Base-by-base conservation (phyloP, 2,113 vertebrate genomes). In the Jacana jacana region DNA sequence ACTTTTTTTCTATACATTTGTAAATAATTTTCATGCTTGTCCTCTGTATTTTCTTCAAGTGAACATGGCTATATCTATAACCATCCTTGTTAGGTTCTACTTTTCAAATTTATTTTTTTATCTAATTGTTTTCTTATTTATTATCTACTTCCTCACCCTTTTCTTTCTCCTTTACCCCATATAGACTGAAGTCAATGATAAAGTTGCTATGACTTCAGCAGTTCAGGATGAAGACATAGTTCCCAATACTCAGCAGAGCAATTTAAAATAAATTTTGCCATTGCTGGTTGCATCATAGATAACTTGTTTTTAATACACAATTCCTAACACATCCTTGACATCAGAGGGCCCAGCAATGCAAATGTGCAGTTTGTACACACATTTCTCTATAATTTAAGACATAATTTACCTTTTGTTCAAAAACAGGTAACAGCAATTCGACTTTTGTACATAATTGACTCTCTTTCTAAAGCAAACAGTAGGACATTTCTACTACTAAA, bases 81-180 rank as follows among this genome's bases (percentile, higher is more conserved):
- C 42, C 48, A 95, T 60, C 57, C 60, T 82, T 93, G 70, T 68
- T 58, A 97, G 65, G 40, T 55, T 28, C 73, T 70, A 63, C 79
- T 86, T 96, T 90, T 84, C n/a, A 72, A 90, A 79, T 80, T 48
- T 81, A 90, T 68, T 91, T 95, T 75, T 73, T 87, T 52, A 81
- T 28, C 11, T 24, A 39, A 52, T 46, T 39, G 5, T n/a, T 89
- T 86, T 57, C 25, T 15, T 52, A 51, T 69, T 51, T 81, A 55
- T 68, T 76, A 10, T 70, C 27, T 16, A 60, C 18, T 72, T 66
- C 84, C 85, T 81, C 60, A 72, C 35, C 68, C 81, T 79, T 73
- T 66, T 89, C 7, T 63, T 80, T 66, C 68, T 70, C 18, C 12
- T 71, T 93, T 63, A 51, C 20, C 20, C 30, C 42, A 54, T n/a